phyloP scores from a whole-genome alignment of 2,888 invertebrate species.

The Fabriciana adippe region DNA sequence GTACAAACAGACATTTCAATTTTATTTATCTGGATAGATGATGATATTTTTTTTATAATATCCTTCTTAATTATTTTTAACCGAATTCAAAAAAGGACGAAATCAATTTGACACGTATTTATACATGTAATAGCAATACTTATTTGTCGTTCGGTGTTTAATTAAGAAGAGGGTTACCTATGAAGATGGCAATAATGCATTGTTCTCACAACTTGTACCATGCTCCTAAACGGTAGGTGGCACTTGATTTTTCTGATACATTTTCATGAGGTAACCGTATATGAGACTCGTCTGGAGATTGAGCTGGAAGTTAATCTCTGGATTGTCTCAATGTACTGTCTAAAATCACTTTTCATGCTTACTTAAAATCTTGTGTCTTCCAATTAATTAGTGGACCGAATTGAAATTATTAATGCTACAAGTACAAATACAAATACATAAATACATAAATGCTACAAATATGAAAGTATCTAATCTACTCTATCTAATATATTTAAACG shows the following conservation, averaged over 20 bases:
- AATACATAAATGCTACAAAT: too few relatives aligned
- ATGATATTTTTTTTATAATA: too few relatives aligned
- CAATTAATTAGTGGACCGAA: not conserved
- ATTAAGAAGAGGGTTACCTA: not conserved
- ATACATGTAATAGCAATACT: too few relatives aligned
- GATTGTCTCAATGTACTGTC: slow-evolving; percentile 43
- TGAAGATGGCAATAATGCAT: not conserved
- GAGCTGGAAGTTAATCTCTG: slow-evolving; percentile 66
- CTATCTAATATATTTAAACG: too few relatives aligned
- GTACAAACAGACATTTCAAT: too few relatives aligned
- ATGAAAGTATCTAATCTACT: too few relatives aligned
- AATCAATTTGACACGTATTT: too few relatives aligned
- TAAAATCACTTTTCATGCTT: not conserved
- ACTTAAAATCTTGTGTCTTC: not conserved
- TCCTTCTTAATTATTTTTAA: too few relatives aligned
- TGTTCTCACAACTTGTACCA: slow-evolving; percentile 51
- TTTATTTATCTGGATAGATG: too few relatives aligned
- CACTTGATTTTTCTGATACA: slow-evolving; percentile 81
- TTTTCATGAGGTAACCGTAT: slow-evolving; percentile 76
- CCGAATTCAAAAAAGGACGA: too few relatives aligned
- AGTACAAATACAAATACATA: too few relatives aligned
- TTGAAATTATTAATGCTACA: too few relatives aligned
- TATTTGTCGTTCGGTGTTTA: not conserved
- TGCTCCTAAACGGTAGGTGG: slow-evolving; percentile 51
- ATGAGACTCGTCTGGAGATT: slow-evolving; percentile 59